Base-by-base conservation (phyloP, 2,113 vertebrate species). In the Marmota monax region DNA sequence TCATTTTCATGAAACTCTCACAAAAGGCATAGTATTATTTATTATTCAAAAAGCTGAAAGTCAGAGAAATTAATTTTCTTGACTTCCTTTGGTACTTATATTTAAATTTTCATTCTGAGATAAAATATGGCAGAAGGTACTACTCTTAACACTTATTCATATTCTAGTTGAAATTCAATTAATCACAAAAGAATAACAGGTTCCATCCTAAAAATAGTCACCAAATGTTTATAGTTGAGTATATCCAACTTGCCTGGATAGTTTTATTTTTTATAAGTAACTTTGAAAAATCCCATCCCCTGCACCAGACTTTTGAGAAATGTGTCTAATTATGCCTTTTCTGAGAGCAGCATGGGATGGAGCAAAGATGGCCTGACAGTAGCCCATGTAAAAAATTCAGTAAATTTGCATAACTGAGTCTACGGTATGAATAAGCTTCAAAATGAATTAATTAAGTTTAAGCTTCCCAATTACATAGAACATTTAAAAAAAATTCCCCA, bases 101-200 rank as follows among this genome's bases (percentile, higher is more conserved):
- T n/a, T 70, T 83, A n/a, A 51, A 73, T 63, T 95, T 95, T 95
- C 51, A 79, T 63, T 94, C 58, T 88, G 25, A 39, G 73, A 95
- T 88, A 34, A 90, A 79, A 65, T 7, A 29, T 67, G 27, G 17
- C 32, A 61, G 27, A 58, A 88, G 32, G 3, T 25, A 56, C 25
- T 25, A 73, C 34, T 86, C 25, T 87, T 69, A 27, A 42, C 20
- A 29, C 48, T 27, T 69, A 27, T 74, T 89, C 29, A 53, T 27
- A 79, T 84, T 3, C 63, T 69, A 56, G 69, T 51, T 51, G 11
- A 51, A 51, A 13, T 84, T 87, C 23, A 87, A 7, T 17, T 1
- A 79, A 51, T n/a, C 13, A 79, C 13, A 69, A 13, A 65, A 7
- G 12, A 48, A 77, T 78, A 17, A 77, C 65, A 5, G 16, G 7